phyloP scores from a whole-genome alignment of 2,113 vertebrate species.

The Mystacornis crossleyi region DNA sequence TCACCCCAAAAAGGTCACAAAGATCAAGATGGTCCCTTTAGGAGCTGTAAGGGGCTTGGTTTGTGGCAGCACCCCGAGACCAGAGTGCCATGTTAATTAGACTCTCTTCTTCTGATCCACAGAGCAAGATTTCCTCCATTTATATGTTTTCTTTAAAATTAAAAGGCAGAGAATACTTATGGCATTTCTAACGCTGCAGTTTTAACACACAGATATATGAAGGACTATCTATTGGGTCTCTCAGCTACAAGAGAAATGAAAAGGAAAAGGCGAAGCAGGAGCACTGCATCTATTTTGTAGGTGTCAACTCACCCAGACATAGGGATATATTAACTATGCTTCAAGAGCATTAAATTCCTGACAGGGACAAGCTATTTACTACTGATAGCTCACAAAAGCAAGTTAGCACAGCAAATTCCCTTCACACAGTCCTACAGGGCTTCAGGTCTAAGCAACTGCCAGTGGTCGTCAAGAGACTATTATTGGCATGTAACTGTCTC shows the following conservation, averaged over 20 bases:
- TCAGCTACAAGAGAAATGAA: not conserved
- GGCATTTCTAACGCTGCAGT: not conserved
- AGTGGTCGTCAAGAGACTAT: not conserved
- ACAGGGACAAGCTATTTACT: conserved; percentile 23
- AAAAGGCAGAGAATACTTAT: not conserved
- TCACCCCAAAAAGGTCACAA: not conserved
- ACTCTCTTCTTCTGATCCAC: not conserved
- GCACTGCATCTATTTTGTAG: not conserved
- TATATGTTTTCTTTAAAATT: not conserved
- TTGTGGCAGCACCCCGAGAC: not conserved
- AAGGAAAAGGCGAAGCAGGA: not conserved
- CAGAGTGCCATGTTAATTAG: not conserved
- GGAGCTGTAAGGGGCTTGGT: not conserved
- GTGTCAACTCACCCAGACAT: not conserved
- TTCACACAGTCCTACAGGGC: not conserved
- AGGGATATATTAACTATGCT: not conserved
- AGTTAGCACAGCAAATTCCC: not conserved
- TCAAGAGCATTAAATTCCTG: not conserved
- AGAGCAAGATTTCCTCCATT: not conserved
- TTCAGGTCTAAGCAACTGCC: not conserved
- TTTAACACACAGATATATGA: not conserved
- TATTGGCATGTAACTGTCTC: not conserved
- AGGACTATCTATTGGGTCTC: conserved; percentile 5
- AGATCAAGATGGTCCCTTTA: not conserved
- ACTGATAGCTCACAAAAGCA: not conserved